A percentile compares a stretch with the other conserved stretches of the same genome.
Evolutionary conservation across 2,797 vertebrate genomes (phyloP).

Genomic region (Hipposideros larvatus): DNA sequence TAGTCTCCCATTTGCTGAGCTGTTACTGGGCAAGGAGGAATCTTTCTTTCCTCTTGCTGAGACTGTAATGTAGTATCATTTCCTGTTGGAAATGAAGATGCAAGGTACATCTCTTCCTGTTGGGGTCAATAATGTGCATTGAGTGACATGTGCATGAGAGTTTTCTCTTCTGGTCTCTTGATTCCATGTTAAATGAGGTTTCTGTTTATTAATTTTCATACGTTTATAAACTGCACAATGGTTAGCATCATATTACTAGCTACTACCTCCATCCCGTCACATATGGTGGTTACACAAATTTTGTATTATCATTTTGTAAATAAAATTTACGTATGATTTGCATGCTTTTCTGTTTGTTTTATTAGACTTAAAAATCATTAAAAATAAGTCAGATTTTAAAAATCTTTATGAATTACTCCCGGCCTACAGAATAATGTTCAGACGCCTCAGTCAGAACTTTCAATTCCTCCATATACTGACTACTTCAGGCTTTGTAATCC

Average conservation of each 20-base stretch:
- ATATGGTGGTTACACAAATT: background rate
- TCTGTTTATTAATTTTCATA: background rate
- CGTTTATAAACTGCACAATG: background rate
- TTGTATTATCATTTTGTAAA: constrained; percentile 14
- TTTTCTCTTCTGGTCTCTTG: background rate
- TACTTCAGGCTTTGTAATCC: background rate
- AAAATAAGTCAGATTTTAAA: constrained; percentile 12
- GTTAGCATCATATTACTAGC: background rate
- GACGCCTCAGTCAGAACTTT: constrained; percentile 26
- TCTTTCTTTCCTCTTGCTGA: background rate
- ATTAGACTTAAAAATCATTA: constrained; percentile 40
- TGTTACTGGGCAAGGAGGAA: background rate
- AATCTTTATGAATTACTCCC: constrained; percentile 38
- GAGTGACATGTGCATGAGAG: background rate
- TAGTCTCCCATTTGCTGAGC: background rate
- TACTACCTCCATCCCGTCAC: background rate
- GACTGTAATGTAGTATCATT: background rate
- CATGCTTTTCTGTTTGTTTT: background rate
- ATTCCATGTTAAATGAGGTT: background rate
- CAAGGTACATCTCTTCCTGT: background rate
- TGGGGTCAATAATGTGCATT: background rate
- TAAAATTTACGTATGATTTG: background rate
- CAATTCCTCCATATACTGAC: background rate
- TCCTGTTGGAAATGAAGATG: background rate
- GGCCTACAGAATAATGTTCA: constrained; percentile 38